Percentiles rank a stretch among this genome's conserved stretches.
These are phyloP conservation scores for Steinernema carpocapsae DNA, from an alignment of 2,888 invertebrate species.

Conservation along the genomic window DNA sequence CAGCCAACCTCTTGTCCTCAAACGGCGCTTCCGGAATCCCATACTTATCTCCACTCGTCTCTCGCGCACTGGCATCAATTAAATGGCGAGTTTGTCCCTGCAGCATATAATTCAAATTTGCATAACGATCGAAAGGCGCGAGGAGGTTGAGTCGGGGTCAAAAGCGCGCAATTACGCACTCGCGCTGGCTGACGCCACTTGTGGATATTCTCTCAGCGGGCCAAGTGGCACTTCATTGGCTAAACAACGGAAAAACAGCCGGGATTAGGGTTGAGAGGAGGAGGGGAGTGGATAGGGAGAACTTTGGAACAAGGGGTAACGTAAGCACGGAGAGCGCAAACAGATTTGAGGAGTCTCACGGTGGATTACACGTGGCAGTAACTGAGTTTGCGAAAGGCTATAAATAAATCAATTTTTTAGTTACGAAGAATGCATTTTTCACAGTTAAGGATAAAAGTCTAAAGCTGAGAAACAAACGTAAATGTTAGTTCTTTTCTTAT, in stretches of 20 bases:
- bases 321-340: too few relatives aligned
- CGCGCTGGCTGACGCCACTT: conserved; percentile 32
- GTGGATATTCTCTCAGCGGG: neutral
- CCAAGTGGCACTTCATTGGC: conserved; percentile 16
- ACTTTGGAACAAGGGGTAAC: too few relatives aligned
- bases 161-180: conserved; percentile 34
- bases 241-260: neutral
- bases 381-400: too few relatives aligned
- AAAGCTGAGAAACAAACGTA: too few relatives aligned
- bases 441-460: too few relatives aligned
- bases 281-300: too few relatives aligned
- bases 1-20: neutral
- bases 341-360: too few relatives aligned
- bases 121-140: conserved; percentile 23
- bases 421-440: too few relatives aligned
- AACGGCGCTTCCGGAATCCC: conserved; percentile 11
- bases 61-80: conserved; percentile 27
- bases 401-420: too few relatives aligned
- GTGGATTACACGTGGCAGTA: too few relatives aligned
- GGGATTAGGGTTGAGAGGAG: neutral
- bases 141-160: conserved; percentile 27
- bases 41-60: conserved; percentile 29
- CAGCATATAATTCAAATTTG: conserved; percentile 33
- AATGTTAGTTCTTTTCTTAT: too few relatives aligned
- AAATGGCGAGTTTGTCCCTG: neutral